Evolutionary conservation across 2,888 invertebrate species (phyloP), one percentile per base, ranked within the genome.

Genomic region (Dione vanillae): DNA sequence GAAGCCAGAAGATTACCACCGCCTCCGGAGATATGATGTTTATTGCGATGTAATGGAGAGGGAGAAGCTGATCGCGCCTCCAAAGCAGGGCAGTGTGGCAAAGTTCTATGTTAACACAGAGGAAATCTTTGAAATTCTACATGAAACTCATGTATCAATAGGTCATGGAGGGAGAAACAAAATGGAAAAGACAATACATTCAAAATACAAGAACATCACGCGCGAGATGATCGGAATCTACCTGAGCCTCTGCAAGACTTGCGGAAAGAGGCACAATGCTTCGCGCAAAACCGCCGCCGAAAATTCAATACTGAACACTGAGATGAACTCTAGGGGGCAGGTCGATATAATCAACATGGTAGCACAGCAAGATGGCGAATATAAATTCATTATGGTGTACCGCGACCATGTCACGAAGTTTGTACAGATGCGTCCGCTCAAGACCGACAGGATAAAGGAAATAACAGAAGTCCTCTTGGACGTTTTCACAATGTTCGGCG

Each of bases 401-500:
- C 70, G 71, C 56, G 70, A 71, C 47, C 68, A 68, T 54, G 45
- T 69, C n/a, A 65, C 67, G 8, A 73, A 71, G 58, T 69, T 69
- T 51, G 49, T 69, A 2, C 51, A 56, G 16, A 49, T 70, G 19
- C 51, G 65, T 14, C 37, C 70, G 0, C 40, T 67, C 0, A 62
- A 19, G 14, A 47, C 19, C 8, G 61, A 69, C 16, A 52, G 45
- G 8, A 51, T 61, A 5, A 76, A 73, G 66, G 84, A 87, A 74
- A 84, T 87, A 16, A 85, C 86, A 35, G 73, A 82, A 66, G 65
- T 77, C 14, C 62, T 90, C 2, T 52, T 82, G 27, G 82, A 86
- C 67, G 86, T 89, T 66, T 87, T 88, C 77, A 76, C 74, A 6
- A 80, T 79, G 65, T 81, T 88, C 71, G 87, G 85, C 9, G 82